Evolutionary conservation across 2,113 vertebrate species (phyloP).

Genomic region (Bubo scandiacus): DNA sequence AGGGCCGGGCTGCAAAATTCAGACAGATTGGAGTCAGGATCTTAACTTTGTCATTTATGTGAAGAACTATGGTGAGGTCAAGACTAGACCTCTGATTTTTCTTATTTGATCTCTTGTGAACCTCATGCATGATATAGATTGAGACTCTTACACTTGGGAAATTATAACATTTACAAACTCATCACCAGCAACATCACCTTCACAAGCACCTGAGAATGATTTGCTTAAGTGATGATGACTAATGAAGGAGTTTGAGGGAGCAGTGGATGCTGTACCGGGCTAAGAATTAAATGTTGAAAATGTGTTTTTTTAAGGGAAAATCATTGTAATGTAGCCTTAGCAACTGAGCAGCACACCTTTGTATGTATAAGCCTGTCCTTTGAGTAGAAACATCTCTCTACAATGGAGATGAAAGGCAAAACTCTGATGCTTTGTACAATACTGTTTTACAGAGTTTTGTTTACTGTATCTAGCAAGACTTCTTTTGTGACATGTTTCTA

Average conservation of each 20-base stretch:
- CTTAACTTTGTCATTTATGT: background rate
- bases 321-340: background rate
- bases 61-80: background rate
- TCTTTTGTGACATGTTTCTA: background rate
- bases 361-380: background rate
- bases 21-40: background rate
- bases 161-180: background rate
- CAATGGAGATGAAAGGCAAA: background rate
- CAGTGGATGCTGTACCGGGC: background rate
- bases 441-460: background rate
- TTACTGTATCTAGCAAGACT: background rate
- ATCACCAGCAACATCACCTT: background rate
- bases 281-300: background rate
- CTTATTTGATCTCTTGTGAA: background rate
- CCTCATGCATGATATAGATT: fast-evolving
- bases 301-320: background rate
- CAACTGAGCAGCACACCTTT: background rate
- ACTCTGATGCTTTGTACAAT: background rate
- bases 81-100: background rate
- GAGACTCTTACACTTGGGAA: background rate
- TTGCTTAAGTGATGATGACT: background rate
- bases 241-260: background rate
- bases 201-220: background rate
- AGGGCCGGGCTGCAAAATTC: background rate
- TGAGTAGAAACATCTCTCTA: background rate